Conservation (phyloP, 2,113 vertebrate species). For the Sebastes schlegelii region DNA sequence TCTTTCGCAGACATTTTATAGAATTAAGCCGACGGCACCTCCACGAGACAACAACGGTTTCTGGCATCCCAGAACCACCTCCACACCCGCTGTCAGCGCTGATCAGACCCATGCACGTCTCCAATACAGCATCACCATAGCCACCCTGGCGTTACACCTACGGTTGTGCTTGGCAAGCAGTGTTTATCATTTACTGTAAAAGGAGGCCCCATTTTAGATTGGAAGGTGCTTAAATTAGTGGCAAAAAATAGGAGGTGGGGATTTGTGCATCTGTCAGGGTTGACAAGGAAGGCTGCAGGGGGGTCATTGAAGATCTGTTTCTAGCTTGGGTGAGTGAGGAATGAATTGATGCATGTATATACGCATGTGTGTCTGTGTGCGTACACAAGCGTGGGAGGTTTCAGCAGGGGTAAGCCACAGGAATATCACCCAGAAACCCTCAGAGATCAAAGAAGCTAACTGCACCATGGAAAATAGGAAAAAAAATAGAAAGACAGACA, state of each 20-base stretch:
- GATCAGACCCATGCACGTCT: conserved; percentile 62
- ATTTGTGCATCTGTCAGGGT: not conserved
- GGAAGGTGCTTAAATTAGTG: not conserved
- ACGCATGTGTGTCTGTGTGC: conserved; percentile 1
- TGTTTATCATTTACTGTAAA: conserved; percentile 20
- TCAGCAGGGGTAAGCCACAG: conserved; percentile 46
- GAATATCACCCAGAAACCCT: conserved; percentile 45
- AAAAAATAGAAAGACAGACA: not conserved
- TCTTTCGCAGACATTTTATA: conserved; percentile 53
- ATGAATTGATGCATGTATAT: not conserved
- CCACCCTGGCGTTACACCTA: conserved; percentile 46
- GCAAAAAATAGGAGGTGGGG: conserved; percentile 1
- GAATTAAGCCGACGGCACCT: conserved; percentile 67
- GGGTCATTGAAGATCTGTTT: conserved; percentile 5
- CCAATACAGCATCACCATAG: conserved; percentile 15
- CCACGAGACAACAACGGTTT: conserved; percentile 66
- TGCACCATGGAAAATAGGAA: conserved; percentile 14
- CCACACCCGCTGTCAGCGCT: conserved; percentile 76
- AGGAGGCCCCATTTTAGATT: not conserved
- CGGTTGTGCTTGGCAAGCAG: conserved; percentile 25
- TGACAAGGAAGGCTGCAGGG: not conserved
- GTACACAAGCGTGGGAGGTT: conserved; percentile 63
- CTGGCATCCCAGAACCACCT: conserved; percentile 76
- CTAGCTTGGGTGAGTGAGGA: not conserved
- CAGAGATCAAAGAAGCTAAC: conserved; percentile 51